Evolutionary conservation across 2,797 vertebrate genomes (phyloP).

Genomic region (Acrocephalus scirpaceus): DNA sequence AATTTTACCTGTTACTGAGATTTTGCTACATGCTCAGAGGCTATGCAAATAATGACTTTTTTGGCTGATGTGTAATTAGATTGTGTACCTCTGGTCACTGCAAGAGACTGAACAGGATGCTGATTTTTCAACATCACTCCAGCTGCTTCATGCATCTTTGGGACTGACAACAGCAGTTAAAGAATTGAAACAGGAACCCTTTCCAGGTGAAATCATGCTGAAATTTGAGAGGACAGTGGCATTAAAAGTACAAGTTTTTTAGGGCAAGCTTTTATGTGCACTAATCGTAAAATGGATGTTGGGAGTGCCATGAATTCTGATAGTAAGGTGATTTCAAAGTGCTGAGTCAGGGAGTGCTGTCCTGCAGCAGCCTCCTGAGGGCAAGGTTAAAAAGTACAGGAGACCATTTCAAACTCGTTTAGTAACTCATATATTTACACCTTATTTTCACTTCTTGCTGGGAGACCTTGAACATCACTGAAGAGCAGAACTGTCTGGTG

Average conservation of each 20-base stretch:
- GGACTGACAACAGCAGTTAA: neutral
- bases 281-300: neutral
- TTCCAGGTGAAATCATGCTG: neutral
- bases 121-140: neutral
- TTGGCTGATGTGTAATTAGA: neutral
- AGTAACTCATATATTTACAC: neutral
- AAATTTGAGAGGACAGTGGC: neutral
- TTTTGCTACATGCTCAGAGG: neutral
- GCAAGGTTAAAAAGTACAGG: neutral
- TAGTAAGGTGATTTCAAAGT: neutral
- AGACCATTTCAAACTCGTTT: neutral
- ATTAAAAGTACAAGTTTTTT: neutral
- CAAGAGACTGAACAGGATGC: neutral
- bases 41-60: neutral
- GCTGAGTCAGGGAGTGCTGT: neutral
- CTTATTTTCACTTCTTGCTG: neutral
- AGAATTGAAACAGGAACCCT: neutral
- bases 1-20: neutral
- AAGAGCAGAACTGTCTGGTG: neutral
- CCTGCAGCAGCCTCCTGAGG: neutral
- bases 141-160: neutral
- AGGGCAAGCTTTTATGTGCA: neutral
- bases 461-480: neutral
- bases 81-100: neutral
- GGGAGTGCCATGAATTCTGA: neutral